A percentile compares a stretch with the other conserved stretches of the same genome.
These are phyloP conservation scores for Drosophila nr. perissopoda DNA, from an alignment of 2,888 invertebrate genomes.

Conservation along the genomic window DNA sequence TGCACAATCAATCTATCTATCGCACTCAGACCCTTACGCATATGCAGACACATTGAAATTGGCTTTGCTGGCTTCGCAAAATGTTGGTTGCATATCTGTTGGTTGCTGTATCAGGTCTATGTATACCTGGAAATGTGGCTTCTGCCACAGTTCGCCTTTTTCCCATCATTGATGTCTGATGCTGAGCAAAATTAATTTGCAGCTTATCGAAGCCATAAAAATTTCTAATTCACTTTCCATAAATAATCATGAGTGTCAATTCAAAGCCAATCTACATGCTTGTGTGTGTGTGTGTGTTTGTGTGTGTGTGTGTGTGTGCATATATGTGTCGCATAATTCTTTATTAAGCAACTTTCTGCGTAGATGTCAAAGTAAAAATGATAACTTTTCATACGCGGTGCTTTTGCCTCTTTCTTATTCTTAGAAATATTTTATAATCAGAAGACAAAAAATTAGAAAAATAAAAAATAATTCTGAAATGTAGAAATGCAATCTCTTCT, in stretches of 20 bases:
- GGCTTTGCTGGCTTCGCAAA: conserved; percentile 36
- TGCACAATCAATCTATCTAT: not conserved
- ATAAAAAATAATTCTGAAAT: not conserved
- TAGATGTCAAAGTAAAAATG: conserved; percentile 23
- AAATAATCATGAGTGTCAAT: conserved; percentile 77
- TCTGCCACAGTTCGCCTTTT: conserved; percentile 7
- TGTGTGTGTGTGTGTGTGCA: conserved; percentile 4
- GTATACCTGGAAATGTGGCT: conserved; percentile 7
- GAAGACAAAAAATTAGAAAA: not conserved
- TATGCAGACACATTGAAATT: conserved; percentile 25
- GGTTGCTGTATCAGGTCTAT: not conserved
- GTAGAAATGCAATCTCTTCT: not conserved
- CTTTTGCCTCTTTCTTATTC: not conserved
- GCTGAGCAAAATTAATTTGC: conserved; percentile 72
- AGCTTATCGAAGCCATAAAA: conserved; percentile 78
- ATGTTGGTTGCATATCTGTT: not conserved
- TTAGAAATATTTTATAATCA: not conserved
- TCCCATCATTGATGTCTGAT: conserved; percentile 25
- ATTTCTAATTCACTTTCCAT: conserved; percentile 77
- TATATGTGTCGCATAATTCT: conserved; percentile 26
- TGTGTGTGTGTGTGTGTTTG: conserved; percentile 1
- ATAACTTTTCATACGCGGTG: conserved; percentile 3
- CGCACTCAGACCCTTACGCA: not conserved
- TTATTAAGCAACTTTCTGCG: conserved; percentile 21
- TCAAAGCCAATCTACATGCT: conserved; percentile 50